Evolutionary conservation across 2,888 invertebrate species (phyloP).

Genomic region (Mythimna ferrago): DNA sequence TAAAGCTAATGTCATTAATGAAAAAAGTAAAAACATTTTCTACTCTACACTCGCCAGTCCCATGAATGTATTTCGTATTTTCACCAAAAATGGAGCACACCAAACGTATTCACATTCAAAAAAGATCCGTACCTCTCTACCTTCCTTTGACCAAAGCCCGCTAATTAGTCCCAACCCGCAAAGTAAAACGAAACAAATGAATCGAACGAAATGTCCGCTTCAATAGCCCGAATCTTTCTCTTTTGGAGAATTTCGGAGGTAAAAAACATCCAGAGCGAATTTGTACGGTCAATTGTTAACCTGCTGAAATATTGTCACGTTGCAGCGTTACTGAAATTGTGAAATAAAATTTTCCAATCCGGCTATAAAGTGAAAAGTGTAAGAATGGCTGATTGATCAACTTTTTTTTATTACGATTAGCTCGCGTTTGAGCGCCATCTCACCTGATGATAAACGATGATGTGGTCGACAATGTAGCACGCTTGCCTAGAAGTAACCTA

Average conservation of each 20-base stretch:
- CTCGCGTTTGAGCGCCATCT: no score
- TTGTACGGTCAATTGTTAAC: conserved; percentile 20
- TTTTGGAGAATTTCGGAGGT: conserved; percentile 8
- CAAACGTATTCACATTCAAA: not conserved
- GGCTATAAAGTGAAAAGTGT: not conserved
- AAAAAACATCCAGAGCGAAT: not conserved
- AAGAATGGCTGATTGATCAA: not conserved
- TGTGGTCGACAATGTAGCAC: no score
- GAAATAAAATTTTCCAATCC: no score
- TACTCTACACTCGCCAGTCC: not conserved
- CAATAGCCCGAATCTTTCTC: not conserved
- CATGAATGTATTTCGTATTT: not conserved
- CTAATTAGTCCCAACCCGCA: conserved; percentile 25
- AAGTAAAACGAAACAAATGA: conserved; percentile 32
- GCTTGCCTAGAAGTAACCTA: no score
- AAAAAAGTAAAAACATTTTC: not conserved
- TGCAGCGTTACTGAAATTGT: not conserved
- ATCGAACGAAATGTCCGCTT: conserved; percentile 35
- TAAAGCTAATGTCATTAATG: not conserved
- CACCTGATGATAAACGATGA: no score
- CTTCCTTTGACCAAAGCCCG: conserved; percentile 10
- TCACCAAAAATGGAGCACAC: not conserved
- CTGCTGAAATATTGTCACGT: conserved; percentile 8
- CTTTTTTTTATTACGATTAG: no score
- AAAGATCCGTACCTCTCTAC: not conserved